Percentiles rank a stretch among this genome's conserved stretches.
Conservation (phyloP, 92 coral and sea anemone species). For the Plumapathes pennacea region DNA sequence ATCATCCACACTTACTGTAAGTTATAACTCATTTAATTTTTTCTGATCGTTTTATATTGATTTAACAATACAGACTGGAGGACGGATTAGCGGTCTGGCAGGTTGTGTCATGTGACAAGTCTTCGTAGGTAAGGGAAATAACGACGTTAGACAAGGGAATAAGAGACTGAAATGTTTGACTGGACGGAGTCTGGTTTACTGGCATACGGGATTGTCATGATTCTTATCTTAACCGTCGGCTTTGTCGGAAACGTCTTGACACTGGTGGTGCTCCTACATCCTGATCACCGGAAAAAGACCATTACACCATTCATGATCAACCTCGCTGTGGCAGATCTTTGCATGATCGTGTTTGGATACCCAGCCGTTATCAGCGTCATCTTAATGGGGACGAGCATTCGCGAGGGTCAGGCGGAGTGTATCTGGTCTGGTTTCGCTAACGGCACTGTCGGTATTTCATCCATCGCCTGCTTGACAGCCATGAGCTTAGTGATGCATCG, state of each 20-base stretch:
- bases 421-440: conserved; percentile 61
- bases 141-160: too few relatives aligned
- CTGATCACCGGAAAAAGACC: conserved; percentile 45
- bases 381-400: conserved; percentile 10
- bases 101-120: too few relatives aligned
- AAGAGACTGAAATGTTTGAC: too few relatives aligned
- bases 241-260: conserved; percentile 46
- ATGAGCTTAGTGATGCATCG: conserved; percentile 34
- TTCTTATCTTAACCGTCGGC: conserved; percentile 29
- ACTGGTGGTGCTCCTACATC: conserved; percentile 26
- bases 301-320: conserved; percentile 61
- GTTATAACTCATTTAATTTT: too few relatives aligned
- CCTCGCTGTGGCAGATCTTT: conserved; percentile 37
- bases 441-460: conserved; percentile 57
- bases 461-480: conserved; percentile 41
- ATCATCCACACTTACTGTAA: too few relatives aligned
- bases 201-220: conserved; percentile 37
- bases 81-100: too few relatives aligned
- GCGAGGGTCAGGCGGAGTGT: conserved; percentile 14
- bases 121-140: too few relatives aligned
- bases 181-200: conserved; percentile 9
- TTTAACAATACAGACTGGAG: too few relatives aligned
- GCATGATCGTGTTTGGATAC: conserved; percentile 57
- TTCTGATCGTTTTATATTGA: too few relatives aligned
- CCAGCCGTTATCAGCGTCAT: conserved; percentile 47